Base-by-base conservation (phyloP, 1,140 invertebrate species). In the Gryon sp. region DNA sequence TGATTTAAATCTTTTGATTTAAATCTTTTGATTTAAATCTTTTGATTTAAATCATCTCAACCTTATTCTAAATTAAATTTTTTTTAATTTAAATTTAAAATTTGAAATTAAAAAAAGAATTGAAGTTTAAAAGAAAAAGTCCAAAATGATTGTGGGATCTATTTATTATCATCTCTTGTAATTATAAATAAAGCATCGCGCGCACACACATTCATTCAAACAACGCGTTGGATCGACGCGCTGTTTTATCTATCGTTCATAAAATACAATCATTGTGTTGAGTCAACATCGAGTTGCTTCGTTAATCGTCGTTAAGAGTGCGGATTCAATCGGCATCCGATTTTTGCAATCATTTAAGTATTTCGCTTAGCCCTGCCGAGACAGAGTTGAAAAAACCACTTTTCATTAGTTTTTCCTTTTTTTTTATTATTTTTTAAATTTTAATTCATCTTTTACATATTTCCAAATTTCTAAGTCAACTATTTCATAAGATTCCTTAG, bases 171-270 rank as follows among this genome's bases (percentile, higher is more conserved):
- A 30, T 77, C 59, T 79, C 55, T 80, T 78, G 78, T 78, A 59
- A 73, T 87, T 86, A 89, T 88, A 89, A 88, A 89, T 89, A 86
- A 88, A 80, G 74, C 82, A 82, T 82, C 82, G 79, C 82, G 79
- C 87, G 84, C 86, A 83, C 82, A 81, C 77, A 82, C 87, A 88
- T 86, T 87, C 86, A 89, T 85, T 86, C 85, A 83, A n/a, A 76
- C 53, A 43, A 63, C 80, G 77, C 80, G 79, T 78, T 84, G 79
- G 82, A 74, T 85, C 80, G 66, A 84, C 84, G 36, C 41, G 16
- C 1, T 41, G 62, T 62, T 82, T 82, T 41, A 76, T 78, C 69
- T 72, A 76, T 59, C 78, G 81, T 70, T 74, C 75, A 65, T 65
- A 84, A 82, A 82, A 82, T 78, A 81, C 68, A 80, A 63, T 76